phyloP scores from a whole-genome alignment of 2,888 invertebrate species.

The Cheilosia pagana region DNA sequence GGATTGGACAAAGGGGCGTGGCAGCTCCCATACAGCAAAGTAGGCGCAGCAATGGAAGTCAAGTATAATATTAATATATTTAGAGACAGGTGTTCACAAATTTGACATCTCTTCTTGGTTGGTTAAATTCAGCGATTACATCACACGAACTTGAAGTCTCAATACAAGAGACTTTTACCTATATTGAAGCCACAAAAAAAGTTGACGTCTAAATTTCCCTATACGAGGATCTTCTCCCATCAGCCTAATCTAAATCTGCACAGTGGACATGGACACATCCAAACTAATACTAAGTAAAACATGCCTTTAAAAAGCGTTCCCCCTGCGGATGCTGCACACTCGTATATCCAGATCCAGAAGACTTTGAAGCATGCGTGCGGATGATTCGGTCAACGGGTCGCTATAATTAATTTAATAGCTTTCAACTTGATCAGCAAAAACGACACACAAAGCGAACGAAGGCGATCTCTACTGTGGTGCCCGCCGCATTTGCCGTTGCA shows the following conservation, averaged over 20 bases:
- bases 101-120: not conserved
- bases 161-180: no score
- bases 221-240: not conserved
- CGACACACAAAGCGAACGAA: slow-evolving; percentile 55
- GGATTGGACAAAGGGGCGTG: no score
- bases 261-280: slow-evolving; percentile 11
- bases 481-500: slow-evolving; percentile 25
- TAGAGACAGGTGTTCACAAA: no score
- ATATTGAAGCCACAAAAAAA: no score
- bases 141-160: no score
- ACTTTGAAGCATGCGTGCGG: slow-evolving; percentile 62
- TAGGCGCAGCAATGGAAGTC: no score
- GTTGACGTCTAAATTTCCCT: slow-evolving; percentile 54
- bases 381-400: slow-evolving; percentile 71
- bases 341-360: slow-evolving; percentile 19
- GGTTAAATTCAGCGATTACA: no score
- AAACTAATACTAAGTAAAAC: slow-evolving; percentile 36
- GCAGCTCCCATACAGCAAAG: no score
- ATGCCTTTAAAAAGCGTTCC: slow-evolving; percentile 24
- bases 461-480: slow-evolving; percentile 51
- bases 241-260: slow-evolving; percentile 34
- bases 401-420: slow-evolving; percentile 74
- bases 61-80: no score
- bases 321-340: slow-evolving; percentile 49
- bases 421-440: slow-evolving; percentile 71